Conservation (phyloP, 2,888 invertebrate species). For the Brenthis ino region DNA sequence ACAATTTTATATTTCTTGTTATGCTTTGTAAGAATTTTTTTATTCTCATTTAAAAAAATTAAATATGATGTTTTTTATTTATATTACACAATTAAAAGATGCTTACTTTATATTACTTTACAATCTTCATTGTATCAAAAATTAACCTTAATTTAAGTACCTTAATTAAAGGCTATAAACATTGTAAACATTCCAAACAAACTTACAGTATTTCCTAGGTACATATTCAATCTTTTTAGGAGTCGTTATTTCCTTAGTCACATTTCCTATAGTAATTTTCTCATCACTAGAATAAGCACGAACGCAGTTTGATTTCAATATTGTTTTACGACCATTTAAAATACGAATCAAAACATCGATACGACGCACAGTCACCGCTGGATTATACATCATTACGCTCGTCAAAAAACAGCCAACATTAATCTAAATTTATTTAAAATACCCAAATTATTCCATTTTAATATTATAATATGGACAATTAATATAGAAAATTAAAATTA, state of each 20-base stretch:
- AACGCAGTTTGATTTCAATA: constrained; percentile 64
- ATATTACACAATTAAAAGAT: too few species aligned
- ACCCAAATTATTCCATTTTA: constrained; percentile 16
- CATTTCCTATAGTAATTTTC: constrained; percentile 88
- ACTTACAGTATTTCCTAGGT: constrained; percentile 91
- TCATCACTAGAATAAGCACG: constrained; percentile 74
- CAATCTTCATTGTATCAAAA: too few species aligned
- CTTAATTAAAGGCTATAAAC: constrained; percentile 1
- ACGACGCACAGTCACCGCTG: constrained; percentile 67
- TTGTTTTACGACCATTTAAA: constrained; percentile 65
- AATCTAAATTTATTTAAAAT: constrained; percentile 1
- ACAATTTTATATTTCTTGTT: too few species aligned
- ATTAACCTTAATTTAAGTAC: too few species aligned
- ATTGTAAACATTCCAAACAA: constrained; percentile 38
- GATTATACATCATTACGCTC: constrained; percentile 61
- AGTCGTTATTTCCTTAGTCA: constrained; percentile 81
- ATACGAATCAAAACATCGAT: constrained; percentile 79
- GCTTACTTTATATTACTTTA: too few species aligned
- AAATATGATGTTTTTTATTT: too few species aligned
- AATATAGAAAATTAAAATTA: constrained; percentile 48
- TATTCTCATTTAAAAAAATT: too few species aligned
- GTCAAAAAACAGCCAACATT: constrained; percentile 22
- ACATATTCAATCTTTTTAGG: constrained; percentile 90
- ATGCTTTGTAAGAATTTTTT: too few species aligned
- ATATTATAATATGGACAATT: constrained; percentile 31